A percentile compares a stretch with the other conserved stretches of the same genome.
Evolutionary conservation across 2,888 invertebrate species (phyloP).

Genomic region (Drosophila greeni): DNA sequence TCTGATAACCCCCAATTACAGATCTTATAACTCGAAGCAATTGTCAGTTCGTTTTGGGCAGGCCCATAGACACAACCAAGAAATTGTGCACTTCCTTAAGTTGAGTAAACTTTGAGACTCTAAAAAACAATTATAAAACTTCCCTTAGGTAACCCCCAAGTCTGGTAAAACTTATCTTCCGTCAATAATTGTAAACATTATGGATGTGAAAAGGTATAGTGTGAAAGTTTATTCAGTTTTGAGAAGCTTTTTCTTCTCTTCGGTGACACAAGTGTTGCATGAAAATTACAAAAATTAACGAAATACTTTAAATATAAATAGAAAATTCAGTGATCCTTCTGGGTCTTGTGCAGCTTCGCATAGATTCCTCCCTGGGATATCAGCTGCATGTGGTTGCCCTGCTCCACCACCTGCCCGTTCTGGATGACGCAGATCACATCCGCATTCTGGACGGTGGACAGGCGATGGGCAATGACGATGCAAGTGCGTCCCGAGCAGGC

Average conservation of each 20-base stretch:
- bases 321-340: constrained; percentile 71
- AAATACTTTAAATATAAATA: neutral
- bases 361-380: constrained; percentile 84
- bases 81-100: neutral
- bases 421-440: constrained; percentile 91
- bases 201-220: neutral
- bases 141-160: neutral
- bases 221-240: constrained; percentile 14
- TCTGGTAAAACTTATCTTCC: neutral
- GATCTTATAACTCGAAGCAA: constrained; percentile 1
- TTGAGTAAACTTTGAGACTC: neutral
- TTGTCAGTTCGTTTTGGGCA: constrained; percentile 6
- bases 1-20: constrained; percentile 6
- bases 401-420: constrained; percentile 86
- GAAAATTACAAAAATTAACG: constrained; percentile 10
- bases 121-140: constrained; percentile 2
- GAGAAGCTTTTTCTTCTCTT: neutral
- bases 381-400: constrained; percentile 87
- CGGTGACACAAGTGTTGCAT: neutral
- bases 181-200: neutral
- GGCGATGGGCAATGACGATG: constrained; percentile 91
- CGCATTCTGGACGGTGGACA: constrained; percentile 90
- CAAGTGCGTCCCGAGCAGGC: constrained; percentile 90
- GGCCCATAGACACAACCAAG: neutral
- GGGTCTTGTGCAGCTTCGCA: constrained; percentile 83